Percentiles rank a stretch among this genome's conserved stretches.
These are phyloP conservation scores for Heteromormyrus szaboi DNA, from an alignment of 2,797 vertebrate genomes.

Conservation along the genomic window DNA sequence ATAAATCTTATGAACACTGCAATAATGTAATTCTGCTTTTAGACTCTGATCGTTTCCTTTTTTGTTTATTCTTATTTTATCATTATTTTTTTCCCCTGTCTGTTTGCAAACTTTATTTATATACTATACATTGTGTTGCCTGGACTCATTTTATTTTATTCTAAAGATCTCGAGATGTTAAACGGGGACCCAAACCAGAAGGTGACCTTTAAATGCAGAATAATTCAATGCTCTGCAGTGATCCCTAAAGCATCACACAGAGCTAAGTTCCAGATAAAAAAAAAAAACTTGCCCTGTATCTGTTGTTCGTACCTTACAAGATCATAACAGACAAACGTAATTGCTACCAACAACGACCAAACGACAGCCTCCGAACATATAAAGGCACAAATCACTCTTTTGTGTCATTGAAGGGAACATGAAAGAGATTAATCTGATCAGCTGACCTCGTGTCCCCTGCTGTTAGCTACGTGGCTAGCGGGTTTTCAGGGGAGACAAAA, in stretches of 20 bases:
- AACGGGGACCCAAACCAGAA: neutral
- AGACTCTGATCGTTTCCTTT: neutral
- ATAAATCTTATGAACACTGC: neutral
- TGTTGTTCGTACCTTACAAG: neutral
- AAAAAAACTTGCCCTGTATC: neutral
- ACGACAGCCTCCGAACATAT: neutral
- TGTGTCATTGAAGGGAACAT: neutral
- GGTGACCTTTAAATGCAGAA: neutral
- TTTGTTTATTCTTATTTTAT: neutral
- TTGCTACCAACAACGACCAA: neutral
- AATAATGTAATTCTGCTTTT: neutral
- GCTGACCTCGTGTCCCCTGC: neutral
- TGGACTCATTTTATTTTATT: neutral
- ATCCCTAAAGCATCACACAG: neutral
- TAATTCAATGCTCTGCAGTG: neutral
- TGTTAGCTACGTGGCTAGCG: neutral
- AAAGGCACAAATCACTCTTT: neutral
- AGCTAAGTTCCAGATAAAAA: neutral
- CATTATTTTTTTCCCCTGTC: neutral
- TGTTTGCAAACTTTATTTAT: neutral
- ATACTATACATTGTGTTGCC: neutral
- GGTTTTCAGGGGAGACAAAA: neutral
- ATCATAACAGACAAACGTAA: neutral
- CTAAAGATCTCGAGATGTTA: neutral
- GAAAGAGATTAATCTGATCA: neutral